Evolutionary conservation across 2,797 vertebrate species (phyloP), one percentile per base, ranked within the genome.

Genomic region (Morelia viridis): DNA sequence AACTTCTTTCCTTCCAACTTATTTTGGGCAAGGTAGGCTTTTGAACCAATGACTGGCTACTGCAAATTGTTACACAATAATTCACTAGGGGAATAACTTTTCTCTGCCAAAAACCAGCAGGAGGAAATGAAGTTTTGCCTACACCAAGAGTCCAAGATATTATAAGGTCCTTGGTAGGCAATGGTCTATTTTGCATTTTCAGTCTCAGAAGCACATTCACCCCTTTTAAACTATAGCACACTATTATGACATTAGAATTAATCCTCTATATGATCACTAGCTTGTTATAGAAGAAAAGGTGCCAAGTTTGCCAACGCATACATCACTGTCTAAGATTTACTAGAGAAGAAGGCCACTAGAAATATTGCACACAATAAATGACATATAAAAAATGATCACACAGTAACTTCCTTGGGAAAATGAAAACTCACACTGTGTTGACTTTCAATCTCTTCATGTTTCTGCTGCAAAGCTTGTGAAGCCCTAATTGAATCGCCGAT

Each of bases 361-460:
- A 0, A 86, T 7, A 92, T 0, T 84, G 46, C 19, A 92, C 0
- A 22, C 88, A 95, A 91, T 26, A 85, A 88, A 91, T 13, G 31
- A 61, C 9, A 56, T 76, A 8, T 62, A 57, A n/a, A 41, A 91
- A 91, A 91, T 12, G 85, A 94, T 4, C 90, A 90, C 89, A 94
- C 13, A 94, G 58, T 56, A 91, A 93, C 58, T 94, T 90, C 92
- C 94, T 85, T 93, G 95, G 26, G 53, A 93, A 91, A 96, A 80
- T 35, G 87, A 80, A 96, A 90, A 83, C 98, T 99, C 97, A 99
- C 99, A 96, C 99, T 99, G 97, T 99, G 99, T 93, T 99, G 99
- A 95, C 99, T 99, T 97, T 99, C 99, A 0, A 99, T 99, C 96
- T 99, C 99, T 96, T 99, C 99, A 0, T 99, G 99, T 94, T 99